Base-by-base conservation (phyloP, 1,140 invertebrate genomes). In the Brachionus plicatilis region DNA sequence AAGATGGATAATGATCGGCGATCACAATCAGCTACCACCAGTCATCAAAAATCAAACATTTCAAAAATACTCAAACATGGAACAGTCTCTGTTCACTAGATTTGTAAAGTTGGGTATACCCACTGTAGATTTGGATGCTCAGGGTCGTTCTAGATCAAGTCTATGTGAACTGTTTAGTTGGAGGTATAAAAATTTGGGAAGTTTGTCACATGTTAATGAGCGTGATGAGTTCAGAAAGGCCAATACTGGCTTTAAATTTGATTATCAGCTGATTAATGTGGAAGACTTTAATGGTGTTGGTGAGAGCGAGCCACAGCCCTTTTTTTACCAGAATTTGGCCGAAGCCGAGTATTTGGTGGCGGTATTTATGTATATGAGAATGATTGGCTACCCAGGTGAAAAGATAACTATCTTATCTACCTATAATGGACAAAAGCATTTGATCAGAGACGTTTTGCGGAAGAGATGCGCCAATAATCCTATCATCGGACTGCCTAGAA, bases 11-110 rank as follows among this genome's bases (percentile, higher is more conserved):
- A 99, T 99, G 98, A 99, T 99, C 88, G 98, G 97, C 6, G 97
- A 99, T 91, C 98, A 99, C 90, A 96, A 99, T 90, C 98, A 99
- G 89, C 91, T 99, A 85, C 98, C 98, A 0, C 98, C 98, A 0
- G 96, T 99, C 9, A 98, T 99, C 47, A 99, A 99, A 89, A 99
- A 99, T 88, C 98, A 99, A 95, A 97, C 97, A 14, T 99, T 99
- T 90, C 96, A 99, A 90, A 99, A 99, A 88, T 99, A 97, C 89
- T 97, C 95, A 6, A 99, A 99, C 88, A 99, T 99, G 97, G 98
- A 99, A 88, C 98, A 99, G 88, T 97, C 95, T 43, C 91, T 99
- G 3, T 99, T 99, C 88, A 96, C 97, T 0, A 91, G 98, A 70
- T 94, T 99, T 88, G 97, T 99, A 0, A 90, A 97, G 14, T 91